A percentile compares a stretch with the other conserved stretches of the same genome.
Evolutionary conservation across 1,140 invertebrate species (phyloP).

Genomic region (Ctenoplectra terminalis): DNA sequence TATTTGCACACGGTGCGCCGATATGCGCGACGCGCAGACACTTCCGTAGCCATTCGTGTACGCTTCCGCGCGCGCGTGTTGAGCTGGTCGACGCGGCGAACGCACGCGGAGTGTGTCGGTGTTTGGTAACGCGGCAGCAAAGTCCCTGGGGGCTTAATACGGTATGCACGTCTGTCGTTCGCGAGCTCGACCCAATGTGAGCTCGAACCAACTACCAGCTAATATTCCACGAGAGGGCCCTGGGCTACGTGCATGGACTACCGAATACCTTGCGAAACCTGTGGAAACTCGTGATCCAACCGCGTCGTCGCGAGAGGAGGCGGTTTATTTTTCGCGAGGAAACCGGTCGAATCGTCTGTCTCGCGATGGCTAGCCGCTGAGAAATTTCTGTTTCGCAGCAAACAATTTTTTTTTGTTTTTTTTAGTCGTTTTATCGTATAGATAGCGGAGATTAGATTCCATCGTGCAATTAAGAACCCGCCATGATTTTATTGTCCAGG

Average conservation of each 20-base stretch:
- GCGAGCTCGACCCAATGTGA: constrained; percentile 74
- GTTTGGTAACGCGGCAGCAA: constrained; percentile 59
- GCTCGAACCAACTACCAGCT: constrained; percentile 77
- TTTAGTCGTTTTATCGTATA: too few relatives aligned
- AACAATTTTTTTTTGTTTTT: too few relatives aligned
- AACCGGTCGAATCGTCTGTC: neutral
- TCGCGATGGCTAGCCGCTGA: neutral
- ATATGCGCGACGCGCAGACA: constrained; percentile 62
- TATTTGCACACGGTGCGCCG: constrained; percentile 77
- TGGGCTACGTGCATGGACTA: constrained; percentile 70
- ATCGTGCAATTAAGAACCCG: too few relatives aligned
- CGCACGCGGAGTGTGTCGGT: constrained; percentile 44
- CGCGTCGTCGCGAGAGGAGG: neutral
- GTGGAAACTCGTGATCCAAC: constrained; percentile 58
- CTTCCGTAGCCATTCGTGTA: constrained; percentile 28
- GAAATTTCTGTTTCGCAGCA: neutral
- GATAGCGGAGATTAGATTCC: too few relatives aligned
- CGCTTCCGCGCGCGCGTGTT: constrained; percentile 31
- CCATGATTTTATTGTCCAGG: too few relatives aligned
- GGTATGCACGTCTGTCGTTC: constrained; percentile 80
- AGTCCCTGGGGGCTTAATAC: constrained; percentile 80
- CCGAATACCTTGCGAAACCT: constrained; percentile 58
- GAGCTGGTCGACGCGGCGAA: constrained; percentile 44
- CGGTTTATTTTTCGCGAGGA: constrained; percentile 32
- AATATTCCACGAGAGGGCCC: constrained; percentile 80